Percentiles rank a stretch among this genome's conserved stretches.
Evolutionary conservation across 2,888 invertebrate species (phyloP).

Genomic region (Mamestra brassicae): DNA sequence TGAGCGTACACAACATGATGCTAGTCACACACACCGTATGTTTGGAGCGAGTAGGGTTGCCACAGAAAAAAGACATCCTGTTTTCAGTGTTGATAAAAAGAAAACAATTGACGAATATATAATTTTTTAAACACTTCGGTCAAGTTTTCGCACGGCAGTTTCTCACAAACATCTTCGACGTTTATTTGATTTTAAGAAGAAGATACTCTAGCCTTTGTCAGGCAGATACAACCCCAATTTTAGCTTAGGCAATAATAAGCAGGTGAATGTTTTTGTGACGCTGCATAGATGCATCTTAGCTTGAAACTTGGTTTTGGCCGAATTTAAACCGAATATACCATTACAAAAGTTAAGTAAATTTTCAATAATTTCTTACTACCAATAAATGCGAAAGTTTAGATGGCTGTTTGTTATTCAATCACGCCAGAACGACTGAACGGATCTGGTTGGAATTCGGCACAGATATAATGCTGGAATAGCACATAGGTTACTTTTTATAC

Average conservation of each 20-base stretch:
- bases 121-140: no score
- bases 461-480: no score
- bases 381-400: no score
- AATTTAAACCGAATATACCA: no score
- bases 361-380: no score
- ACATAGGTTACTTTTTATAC: no score
- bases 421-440: no score
- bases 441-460: no score
- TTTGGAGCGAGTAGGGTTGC: conserved; percentile 43
- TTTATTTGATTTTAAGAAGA: background rate
- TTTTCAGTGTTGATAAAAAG: background rate
- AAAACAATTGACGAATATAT: background rate
- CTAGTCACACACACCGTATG: conserved; percentile 44
- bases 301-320: no score
- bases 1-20: conserved; percentile 28
- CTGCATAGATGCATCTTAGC: background rate
- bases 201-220: background rate
- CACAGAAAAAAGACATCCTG: background rate
- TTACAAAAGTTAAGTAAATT: no score
- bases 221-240: background rate
- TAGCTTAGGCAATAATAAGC: background rate
- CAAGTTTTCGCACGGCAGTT: background rate
- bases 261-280: background rate
- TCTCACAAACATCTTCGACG: background rate
- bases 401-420: no score